Conservation (phyloP, 2,113 vertebrate genomes). For the Dicentrarchus labrax region DNA sequence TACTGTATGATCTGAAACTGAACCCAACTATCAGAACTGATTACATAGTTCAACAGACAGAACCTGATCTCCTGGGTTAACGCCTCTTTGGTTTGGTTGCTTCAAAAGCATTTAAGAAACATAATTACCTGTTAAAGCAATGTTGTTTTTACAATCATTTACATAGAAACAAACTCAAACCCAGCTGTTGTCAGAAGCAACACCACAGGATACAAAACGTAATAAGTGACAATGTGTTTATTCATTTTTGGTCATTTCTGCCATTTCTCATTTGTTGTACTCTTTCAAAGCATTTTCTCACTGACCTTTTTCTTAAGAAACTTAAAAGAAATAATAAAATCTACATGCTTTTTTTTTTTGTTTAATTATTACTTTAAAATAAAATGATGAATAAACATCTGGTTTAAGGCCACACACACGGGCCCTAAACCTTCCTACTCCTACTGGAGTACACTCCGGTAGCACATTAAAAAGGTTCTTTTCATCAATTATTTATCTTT, state of each 20-base stretch:
- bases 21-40: neutral
- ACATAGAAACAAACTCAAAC: constrained; percentile 15
- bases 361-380: constrained; percentile 23
- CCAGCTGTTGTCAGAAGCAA: constrained; percentile 21
- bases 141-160: neutral
- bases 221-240: constrained; percentile 34
- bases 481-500: constrained; percentile 2
- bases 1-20: neutral
- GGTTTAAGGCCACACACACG: neutral
- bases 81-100: constrained; percentile 15
- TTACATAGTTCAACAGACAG: neutral
- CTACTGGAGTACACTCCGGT: no score
- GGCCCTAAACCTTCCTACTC: neutral
- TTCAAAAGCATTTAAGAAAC: constrained; percentile 14
- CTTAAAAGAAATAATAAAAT: neutral
- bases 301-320: constrained; percentile 13
- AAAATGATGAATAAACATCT: constrained; percentile 25
- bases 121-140: constrained; percentile 2
- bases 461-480: constrained; percentile 1
- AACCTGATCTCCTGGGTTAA: neutral
- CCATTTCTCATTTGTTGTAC: neutral
- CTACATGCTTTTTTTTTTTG: constrained; percentile 30
- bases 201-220: constrained; percentile 2
- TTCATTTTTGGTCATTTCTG: constrained; percentile 44
- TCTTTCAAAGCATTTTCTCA: constrained; percentile 17